Base-by-base conservation (phyloP, 2,888 invertebrate genomes). In the Macrosoma leucophasiata region DNA sequence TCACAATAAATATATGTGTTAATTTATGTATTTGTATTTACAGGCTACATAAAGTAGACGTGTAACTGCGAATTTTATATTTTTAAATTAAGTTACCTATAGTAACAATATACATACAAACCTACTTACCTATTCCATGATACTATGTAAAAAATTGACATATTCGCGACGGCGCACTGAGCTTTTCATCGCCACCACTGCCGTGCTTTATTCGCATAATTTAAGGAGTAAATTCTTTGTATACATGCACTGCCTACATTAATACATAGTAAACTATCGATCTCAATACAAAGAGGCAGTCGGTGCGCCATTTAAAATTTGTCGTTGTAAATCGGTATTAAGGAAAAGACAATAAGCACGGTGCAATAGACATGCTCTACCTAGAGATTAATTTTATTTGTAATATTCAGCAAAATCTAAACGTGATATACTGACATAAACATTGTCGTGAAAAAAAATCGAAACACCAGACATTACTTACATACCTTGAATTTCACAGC, bases 401-500 rank as follows among this genome's bases (percentile, higher is more conserved):
- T 43, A 47, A 50, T 49, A 52, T 43, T 43, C 50, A 52, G 50
- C 41, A 36, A 34, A 49, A 48, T 48, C 49, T 47, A 54, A 52
- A 57, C 44, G 43, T 44, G 54, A 50, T 48, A 37, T 44, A 52
- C 52, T 42, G 47, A 51, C 53, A 59, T 55, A 58, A 56, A 62
- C 50, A 62, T 61, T 58, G 59, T 69, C 71, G 67, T 72, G 73
- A 72, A 72, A 65, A n/a, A n/a, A 68, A 66, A 69, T 67, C 52
- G 59, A 63, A 70, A 72, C 65, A 66, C 57, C 62, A 63, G 61
- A 66, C 59, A 61, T 72, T 65, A 72, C 62, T 70, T 74, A 79
- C 82, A 69, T 81, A 82, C 82, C 82, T 82, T 76, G 71, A 81
- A 81, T 78, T 78, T 81, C 73, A 82, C 79, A 79, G 82, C 78